Percentiles rank a stretch among this genome's conserved stretches.
phyloP scores from a whole-genome alignment of 2,797 vertebrate species.

The Taeniopygia guttata region DNA sequence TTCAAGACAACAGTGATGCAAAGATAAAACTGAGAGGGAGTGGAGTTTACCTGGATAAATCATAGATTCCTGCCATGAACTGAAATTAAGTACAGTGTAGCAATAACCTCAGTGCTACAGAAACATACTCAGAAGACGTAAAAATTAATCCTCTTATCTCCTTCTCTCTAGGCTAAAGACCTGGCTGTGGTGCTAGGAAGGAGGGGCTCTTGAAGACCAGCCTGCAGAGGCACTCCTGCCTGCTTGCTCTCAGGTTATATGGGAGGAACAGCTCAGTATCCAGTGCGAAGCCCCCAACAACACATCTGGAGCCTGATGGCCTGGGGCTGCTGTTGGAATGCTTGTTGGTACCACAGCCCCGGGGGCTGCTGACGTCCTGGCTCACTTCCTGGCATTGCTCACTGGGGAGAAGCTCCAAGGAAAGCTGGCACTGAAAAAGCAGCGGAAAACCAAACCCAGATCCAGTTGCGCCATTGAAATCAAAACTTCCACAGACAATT shows the following conservation, averaged over 20 bases:
- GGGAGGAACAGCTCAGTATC: background rate
- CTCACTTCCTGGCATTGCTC: fast-evolving
- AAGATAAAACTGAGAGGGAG: background rate
- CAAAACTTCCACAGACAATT: background rate
- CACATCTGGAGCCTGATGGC: background rate
- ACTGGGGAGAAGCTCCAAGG: background rate
- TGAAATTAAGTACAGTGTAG: background rate
- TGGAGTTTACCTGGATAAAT: background rate
- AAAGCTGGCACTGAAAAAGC: background rate
- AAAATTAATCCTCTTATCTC: background rate
- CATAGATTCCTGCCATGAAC: background rate
- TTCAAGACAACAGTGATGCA: background rate
- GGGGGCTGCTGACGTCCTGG: background rate
- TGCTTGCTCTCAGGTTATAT: background rate
- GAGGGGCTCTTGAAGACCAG: background rate
- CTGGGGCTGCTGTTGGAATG: background rate
- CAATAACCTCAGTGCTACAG: background rate
- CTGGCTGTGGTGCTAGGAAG: background rate
- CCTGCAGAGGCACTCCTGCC: background rate
- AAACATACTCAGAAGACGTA: background rate
- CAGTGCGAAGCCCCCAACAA: fast-evolving
- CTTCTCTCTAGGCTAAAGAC: background rate
- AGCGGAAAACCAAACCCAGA: constrained; percentile 11
- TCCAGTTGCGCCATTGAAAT: background rate
- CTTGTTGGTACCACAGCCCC: fast-evolving